These are phyloP conservation scores for Mus caroli DNA, from an alignment of 2,797 vertebrate species.

Conservation along the genomic window DNA sequence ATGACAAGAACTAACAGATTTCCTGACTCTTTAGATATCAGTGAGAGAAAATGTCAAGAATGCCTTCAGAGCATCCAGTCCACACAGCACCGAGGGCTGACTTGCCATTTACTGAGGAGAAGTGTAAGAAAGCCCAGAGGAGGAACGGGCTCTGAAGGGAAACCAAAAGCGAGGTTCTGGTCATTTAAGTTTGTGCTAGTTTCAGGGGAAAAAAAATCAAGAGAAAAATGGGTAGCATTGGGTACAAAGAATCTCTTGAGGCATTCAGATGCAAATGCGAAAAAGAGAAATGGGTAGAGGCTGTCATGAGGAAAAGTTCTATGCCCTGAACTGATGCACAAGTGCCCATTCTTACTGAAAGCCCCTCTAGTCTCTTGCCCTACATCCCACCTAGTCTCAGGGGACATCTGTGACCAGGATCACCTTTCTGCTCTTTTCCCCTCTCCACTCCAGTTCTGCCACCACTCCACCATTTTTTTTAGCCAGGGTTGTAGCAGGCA, in stretches of 20 bases:
- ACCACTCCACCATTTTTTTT: neutral
- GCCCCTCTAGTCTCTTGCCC: neutral
- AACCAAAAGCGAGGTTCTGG: neutral
- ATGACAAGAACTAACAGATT: neutral
- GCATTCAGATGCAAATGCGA: conserved; percentile 17
- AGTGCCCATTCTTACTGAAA: neutral
- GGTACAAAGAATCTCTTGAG: neutral
- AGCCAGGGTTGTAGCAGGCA: neutral
- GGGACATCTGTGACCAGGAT: accelerated
- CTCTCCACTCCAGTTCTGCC: neutral
- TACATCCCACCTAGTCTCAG: neutral
- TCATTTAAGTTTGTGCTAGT: neutral
- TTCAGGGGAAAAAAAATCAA: neutral
- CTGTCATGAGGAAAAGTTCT: neutral
- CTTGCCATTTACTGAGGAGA: neutral
- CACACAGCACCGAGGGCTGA: neutral
- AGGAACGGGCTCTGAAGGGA: neutral
- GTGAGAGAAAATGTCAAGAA: neutral
- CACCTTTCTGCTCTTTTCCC: too few species aligned
- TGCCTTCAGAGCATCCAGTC: neutral
- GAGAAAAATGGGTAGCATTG: neutral
- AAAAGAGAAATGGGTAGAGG: neutral
- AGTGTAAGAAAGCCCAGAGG: neutral
- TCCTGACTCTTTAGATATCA: neutral
- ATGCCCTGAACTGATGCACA: neutral